These are phyloP conservation scores for Apantesis nais DNA, from an alignment of 2,888 invertebrate species.

Conservation along the genomic window DNA sequence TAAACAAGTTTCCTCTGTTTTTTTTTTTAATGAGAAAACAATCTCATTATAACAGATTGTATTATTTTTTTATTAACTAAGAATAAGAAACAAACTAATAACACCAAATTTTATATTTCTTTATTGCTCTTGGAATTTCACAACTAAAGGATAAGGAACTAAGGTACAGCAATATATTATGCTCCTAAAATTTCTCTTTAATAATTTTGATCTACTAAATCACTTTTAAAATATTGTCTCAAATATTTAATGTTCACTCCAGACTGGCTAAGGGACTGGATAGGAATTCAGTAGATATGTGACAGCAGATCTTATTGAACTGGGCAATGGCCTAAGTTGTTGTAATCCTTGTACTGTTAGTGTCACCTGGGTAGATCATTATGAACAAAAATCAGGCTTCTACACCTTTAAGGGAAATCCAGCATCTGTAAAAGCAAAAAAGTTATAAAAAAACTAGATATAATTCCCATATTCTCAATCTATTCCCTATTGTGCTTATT, in stretches of 20 bases:
- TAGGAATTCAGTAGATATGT: slow-evolving; percentile 19
- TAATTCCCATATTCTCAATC: neutral
- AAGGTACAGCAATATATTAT: slow-evolving; percentile 17
- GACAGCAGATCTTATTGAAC: slow-evolving; percentile 22
- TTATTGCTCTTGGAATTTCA: slow-evolving; percentile 42
- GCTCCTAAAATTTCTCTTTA: slow-evolving; percentile 25
- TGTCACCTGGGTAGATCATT: slow-evolving; percentile 18
- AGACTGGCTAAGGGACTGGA: slow-evolving; percentile 28
- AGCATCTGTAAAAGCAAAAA: slow-evolving; percentile 74
- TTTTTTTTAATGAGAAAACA: neutral
- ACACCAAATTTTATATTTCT: slow-evolving; percentile 18
- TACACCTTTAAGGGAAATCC: slow-evolving; percentile 75
- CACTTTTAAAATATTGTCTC: slow-evolving; percentile 34
- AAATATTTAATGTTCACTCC: slow-evolving; percentile 20
- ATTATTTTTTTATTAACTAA: neutral
- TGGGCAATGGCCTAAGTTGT: slow-evolving; percentile 24
- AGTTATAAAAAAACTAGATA: neutral
- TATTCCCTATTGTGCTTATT: no score
- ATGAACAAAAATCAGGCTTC: slow-evolving; percentile 22
- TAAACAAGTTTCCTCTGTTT: no score
- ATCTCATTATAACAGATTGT: neutral
- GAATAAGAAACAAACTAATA: slow-evolving; percentile 18
- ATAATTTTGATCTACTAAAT: slow-evolving; percentile 41
- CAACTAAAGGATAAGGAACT: slow-evolving; percentile 38
- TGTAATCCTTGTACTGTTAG: slow-evolving; percentile 16